Conservation (phyloP, 2,888 invertebrate genomes). For the Paralinhomoeus sp. region DNA sequence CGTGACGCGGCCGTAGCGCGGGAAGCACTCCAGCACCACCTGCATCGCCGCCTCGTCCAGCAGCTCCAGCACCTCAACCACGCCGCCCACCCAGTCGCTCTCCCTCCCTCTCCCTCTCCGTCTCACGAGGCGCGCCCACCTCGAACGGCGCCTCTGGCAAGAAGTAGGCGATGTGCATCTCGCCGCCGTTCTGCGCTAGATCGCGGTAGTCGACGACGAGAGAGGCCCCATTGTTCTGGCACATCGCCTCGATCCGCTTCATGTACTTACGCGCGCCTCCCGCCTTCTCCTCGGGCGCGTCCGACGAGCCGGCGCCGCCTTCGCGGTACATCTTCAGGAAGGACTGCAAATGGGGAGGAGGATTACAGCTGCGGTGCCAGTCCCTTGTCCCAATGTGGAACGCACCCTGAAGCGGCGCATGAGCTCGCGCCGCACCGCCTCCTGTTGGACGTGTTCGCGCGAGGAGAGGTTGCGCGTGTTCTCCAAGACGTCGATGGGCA, state of each 20-base stretch:
- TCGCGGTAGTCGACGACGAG: slow-evolving; percentile 77
- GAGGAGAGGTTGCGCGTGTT: slow-evolving; percentile 84
- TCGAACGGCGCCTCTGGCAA: slow-evolving; percentile 88
- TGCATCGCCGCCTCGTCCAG: slow-evolving; percentile 32
- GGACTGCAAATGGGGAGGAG: slow-evolving; percentile 6
- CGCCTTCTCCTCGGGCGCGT: slow-evolving; percentile 2
- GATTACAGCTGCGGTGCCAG: too few relatives aligned
- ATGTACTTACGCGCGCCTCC: slow-evolving; percentile 14
- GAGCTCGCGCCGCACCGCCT: slow-evolving; percentile 83
- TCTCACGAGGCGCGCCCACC: slow-evolving; percentile 35
- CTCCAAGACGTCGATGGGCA: slow-evolving; percentile 70
- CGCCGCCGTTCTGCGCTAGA: slow-evolving; percentile 50
- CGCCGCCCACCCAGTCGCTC: too few relatives aligned
- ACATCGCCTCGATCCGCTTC: slow-evolving; percentile 17
- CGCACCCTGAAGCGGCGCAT: slow-evolving; percentile 64
- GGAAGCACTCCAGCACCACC: slow-evolving; percentile 73
- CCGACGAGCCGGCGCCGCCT: slow-evolving; percentile 6
- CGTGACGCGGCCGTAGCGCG: slow-evolving; percentile 80
- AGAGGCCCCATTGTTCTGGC: slow-evolving; percentile 41
- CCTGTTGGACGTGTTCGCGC: slow-evolving; percentile 85
- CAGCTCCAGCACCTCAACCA: slow-evolving; percentile 12
- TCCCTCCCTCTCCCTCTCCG: too few relatives aligned
- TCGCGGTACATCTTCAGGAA: slow-evolving; percentile 16
- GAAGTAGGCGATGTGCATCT: slow-evolving; percentile 84
- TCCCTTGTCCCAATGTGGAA: neutral